Base-by-base conservation (phyloP, 2,113 vertebrate genomes). In the Chloropsis hardwickii region DNA sequence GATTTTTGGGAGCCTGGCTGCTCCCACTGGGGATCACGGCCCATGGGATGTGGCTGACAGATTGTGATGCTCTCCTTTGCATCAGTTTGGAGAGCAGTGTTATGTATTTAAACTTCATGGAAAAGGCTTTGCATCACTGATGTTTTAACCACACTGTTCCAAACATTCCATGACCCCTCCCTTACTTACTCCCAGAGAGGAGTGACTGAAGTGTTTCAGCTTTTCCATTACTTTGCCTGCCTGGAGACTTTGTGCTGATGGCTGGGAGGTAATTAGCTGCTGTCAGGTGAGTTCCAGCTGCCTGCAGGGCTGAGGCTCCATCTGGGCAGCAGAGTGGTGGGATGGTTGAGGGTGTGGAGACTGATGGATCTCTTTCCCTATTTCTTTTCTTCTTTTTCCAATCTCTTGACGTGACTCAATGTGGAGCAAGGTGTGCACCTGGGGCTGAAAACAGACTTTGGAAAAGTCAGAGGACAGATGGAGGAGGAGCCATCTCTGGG, bases 221-320 rank as follows among this genome's bases (percentile, higher is more conserved):
- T 96, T 91, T 97, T 97, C 93, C 88, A 88, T 89, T 92, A 73
- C 92, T 60, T 80, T 21, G 3, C 42, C 80, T 77, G 85, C 42
- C 69, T 48, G 48, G 60, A 71, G 82, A 35, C 10, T 3, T 29
- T 39, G 60, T 45, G 50, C 64, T 96, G 81, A 89, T 42, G 71
- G 50, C 67, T 64, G 69, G 1, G 40, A 64, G 40, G 47, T 90
- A 84, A 94, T 95, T 45, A 88, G 64, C 58, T 29, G 2, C 5
- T 39, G 39, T 56, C 91, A 97, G 92, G 91, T 85, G 85, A 95
- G 87, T 24, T 77, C 65, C 81, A 91, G 91, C 86, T 92, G 93
- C 80, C 51, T 88, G 56, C 35, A 62, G 56, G 57, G 80, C 3
- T 8, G 42, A 25, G 24, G 8, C 19, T 83, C 42, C 14, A 8